phyloP scores from a whole-genome alignment of 2,888 invertebrate species.

The Cylloceria caligata region DNA sequence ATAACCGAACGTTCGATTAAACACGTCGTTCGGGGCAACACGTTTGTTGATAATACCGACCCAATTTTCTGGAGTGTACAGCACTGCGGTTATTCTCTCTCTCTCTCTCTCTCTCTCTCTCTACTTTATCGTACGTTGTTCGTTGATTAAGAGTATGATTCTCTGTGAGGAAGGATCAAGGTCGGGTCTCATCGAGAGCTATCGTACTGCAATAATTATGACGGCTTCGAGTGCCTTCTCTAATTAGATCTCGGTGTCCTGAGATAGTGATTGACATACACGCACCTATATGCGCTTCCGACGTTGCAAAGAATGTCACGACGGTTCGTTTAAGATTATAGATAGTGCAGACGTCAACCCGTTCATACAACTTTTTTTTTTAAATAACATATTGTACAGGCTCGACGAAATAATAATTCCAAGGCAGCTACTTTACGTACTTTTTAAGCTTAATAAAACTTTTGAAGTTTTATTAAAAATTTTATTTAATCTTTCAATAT shows the following conservation, averaged over 20 bases:
- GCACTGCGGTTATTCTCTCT: slow-evolving; percentile 1
- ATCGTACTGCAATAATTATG: slow-evolving; percentile 32
- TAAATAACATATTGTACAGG: neutral
- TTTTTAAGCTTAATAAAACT: too few relatives aligned
- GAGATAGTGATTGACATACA: neutral
- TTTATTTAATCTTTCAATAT: too few relatives aligned
- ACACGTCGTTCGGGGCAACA: slow-evolving; percentile 79
- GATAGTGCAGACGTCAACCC: neutral
- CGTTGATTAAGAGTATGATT: slow-evolving; percentile 37
- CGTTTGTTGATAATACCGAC: slow-evolving; percentile 52
- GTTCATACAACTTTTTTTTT: neutral
- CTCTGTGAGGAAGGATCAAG: slow-evolving; percentile 51
- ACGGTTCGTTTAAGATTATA: neutral
- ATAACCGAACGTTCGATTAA: slow-evolving; percentile 74
- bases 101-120: neutral
- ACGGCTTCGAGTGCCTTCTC: slow-evolving; percentile 33
- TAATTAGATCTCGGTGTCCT: slow-evolving; percentile 48
- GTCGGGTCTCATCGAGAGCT: slow-evolving; percentile 23
- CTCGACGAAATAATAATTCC: neutral
- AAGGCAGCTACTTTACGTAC: neutral
- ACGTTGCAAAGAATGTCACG: neutral
- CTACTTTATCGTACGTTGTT: neutral
- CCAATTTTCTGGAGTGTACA: slow-evolving; percentile 10
- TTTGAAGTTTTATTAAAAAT: too few relatives aligned
- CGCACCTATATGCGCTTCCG: neutral